Conservation (phyloP, 2,797 vertebrate genomes). For the Setipinna tenuifilis region DNA sequence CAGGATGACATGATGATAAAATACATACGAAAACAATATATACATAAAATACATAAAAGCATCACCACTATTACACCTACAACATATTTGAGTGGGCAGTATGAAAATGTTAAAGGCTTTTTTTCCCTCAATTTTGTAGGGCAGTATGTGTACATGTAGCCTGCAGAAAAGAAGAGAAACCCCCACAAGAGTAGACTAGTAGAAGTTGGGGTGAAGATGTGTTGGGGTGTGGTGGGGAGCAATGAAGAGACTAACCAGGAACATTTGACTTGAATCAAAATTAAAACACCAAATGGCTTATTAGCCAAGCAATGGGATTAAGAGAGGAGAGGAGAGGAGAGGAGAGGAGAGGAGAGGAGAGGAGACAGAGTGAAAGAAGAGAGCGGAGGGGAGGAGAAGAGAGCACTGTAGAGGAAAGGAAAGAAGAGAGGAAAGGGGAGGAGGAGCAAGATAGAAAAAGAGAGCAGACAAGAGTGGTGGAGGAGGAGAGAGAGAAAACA, state of each 20-base stretch:
- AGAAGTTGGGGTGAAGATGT: neutral
- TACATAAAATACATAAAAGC: no score
- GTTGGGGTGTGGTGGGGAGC: neutral
- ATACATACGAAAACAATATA: no score
- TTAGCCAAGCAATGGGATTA: neutral
- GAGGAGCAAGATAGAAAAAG: neutral
- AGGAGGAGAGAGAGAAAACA: neutral
- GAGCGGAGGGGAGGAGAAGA: conserved; percentile 46
- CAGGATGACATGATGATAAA: neutral
- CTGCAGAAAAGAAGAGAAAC: neutral
- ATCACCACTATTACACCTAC: no score
- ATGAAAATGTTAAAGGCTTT: no score
- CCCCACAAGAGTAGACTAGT: neutral
- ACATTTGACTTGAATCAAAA: neutral
- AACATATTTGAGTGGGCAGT: no score
- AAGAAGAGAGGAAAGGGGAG: conserved; percentile 47
- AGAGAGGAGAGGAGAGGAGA: no score
- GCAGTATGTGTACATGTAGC: no score
- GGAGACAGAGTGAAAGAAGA: conserved; percentile 61
- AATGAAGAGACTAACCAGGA: neutral
- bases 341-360: neutral
- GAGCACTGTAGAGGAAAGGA: conserved; percentile 59
- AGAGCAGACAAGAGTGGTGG: conserved; percentile 30
- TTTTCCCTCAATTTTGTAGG: no score
- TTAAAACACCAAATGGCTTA: neutral